phyloP scores from a whole-genome alignment of 2,888 invertebrate species.

The Drosophila paucipuncta region DNA sequence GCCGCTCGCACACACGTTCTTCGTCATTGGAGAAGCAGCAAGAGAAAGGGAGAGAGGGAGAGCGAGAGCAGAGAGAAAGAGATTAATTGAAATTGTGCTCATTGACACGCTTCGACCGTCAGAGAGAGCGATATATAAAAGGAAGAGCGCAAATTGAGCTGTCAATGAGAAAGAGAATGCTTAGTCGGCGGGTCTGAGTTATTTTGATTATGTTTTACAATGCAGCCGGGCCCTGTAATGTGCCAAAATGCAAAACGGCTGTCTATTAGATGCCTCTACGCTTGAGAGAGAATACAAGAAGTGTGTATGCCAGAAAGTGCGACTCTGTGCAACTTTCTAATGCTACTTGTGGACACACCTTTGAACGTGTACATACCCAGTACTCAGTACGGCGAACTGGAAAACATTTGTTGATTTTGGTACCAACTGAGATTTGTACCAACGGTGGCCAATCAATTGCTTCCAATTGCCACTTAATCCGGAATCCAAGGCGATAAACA shows the following conservation, averaged over 20 bases:
- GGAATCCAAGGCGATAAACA: background rate
- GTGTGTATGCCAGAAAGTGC: background rate
- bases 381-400: background rate
- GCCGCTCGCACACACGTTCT: slow-evolving; percentile 27
- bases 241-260: background rate
- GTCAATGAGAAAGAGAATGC: slow-evolving; percentile 5
- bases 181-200: slow-evolving; percentile 26
- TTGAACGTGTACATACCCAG: background rate
- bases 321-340: background rate
- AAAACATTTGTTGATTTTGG: background rate
- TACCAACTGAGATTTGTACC: background rate
- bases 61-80: slow-evolving; percentile 5
- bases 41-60: slow-evolving; percentile 1
- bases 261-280: background rate
- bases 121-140: background rate
- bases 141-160: slow-evolving; percentile 4
- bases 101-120: slow-evolving; percentile 22
- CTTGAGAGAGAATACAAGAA: background rate
- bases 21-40: slow-evolving; percentile 31
- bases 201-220: slow-evolving; percentile 13
- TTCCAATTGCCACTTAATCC: too few species aligned
- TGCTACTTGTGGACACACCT: background rate
- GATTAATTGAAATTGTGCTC: slow-evolving; percentile 21
- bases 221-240: slow-evolving; percentile 24
- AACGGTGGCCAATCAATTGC: background rate